Percentiles rank a stretch among this genome's conserved stretches.
Conservation (phyloP, 2,888 invertebrate species). For the Phyllotreta cruciferae region DNA sequence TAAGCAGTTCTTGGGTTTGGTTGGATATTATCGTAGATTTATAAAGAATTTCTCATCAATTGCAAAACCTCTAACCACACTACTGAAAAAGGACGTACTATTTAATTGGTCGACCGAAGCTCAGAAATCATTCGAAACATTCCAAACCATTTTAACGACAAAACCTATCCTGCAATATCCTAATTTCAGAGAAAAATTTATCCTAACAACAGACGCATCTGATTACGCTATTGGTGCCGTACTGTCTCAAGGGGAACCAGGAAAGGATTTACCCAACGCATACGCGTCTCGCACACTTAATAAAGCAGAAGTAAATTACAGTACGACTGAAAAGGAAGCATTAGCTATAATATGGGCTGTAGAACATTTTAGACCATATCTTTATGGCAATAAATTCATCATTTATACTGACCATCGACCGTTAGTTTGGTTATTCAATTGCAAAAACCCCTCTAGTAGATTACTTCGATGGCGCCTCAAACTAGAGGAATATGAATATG, state of each 20-base stretch:
- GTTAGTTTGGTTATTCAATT: constrained; percentile 50
- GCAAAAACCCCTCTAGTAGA: constrained; percentile 47
- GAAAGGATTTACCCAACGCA: constrained; percentile 51
- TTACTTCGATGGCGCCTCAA: constrained; percentile 50
- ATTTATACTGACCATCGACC: constrained; percentile 54
- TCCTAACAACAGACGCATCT: constrained; percentile 53
- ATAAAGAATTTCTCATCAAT: too few relatives aligned
- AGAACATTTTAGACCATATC: constrained; percentile 54
- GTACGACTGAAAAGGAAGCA: constrained; percentile 54
- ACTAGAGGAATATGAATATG: constrained; percentile 50
- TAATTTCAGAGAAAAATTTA: too few relatives aligned
- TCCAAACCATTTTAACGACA: too few relatives aligned
- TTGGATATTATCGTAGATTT: too few relatives aligned
- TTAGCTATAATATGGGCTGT: constrained; percentile 53
- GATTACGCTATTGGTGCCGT: too few relatives aligned
- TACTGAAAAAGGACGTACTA: too few relatives aligned
- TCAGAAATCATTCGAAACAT: too few relatives aligned
- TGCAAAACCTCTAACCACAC: constrained; percentile 36
- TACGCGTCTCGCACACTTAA: constrained; percentile 52
- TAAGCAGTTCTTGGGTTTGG: constrained; percentile 40
- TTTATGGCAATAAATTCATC: constrained; percentile 52
- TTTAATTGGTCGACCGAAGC: too few relatives aligned
- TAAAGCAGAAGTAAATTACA: constrained; percentile 52
- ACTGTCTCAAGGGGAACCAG: too few relatives aligned
- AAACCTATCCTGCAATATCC: too few relatives aligned